Percentiles rank a stretch among this genome's conserved stretches.
phyloP scores from a whole-genome alignment of 2,113 vertebrate species.

The Perca flavescens region DNA sequence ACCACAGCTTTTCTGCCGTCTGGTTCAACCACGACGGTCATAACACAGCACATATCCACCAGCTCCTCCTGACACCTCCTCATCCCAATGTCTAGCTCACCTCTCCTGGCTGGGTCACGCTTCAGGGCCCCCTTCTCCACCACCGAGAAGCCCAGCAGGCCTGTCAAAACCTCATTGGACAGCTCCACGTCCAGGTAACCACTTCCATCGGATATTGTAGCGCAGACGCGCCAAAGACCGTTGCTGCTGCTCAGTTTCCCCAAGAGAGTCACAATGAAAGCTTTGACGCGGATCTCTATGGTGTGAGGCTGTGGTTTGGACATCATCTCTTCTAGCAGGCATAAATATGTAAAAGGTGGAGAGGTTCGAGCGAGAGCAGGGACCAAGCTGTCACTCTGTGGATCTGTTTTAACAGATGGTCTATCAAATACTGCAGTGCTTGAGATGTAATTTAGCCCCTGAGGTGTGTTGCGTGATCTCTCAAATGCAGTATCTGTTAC shows the following conservation, averaged over 20 bases:
- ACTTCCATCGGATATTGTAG: slow-evolving; percentile 93
- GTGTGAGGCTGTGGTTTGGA: slow-evolving; percentile 67
- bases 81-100: slow-evolving; percentile 87
- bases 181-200: slow-evolving; percentile 93
- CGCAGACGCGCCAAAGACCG: slow-evolving; percentile 88
- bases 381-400: background rate
- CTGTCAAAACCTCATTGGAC: slow-evolving; percentile 88
- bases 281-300: slow-evolving; percentile 86
- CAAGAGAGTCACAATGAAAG: slow-evolving; percentile 96
- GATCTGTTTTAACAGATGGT: background rate
- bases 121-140: slow-evolving; percentile 86
- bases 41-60: slow-evolving; percentile 95
- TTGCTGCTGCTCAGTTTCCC: slow-evolving; percentile 89
- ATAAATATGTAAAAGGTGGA: slow-evolving; percentile 89
- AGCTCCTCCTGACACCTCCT: slow-evolving; percentile 90
- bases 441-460: background rate
- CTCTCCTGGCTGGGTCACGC: slow-evolving; percentile 85
- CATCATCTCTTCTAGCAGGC: slow-evolving; percentile 76
- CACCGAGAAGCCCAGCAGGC: slow-evolving; percentile 93
- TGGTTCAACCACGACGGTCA: slow-evolving; percentile 88
- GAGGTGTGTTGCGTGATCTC: background rate
- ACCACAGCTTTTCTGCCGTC: slow-evolving; percentile 83
- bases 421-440: background rate
- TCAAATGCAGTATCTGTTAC: background rate
- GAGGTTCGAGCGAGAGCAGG: slow-evolving; percentile 70